phyloP scores from a whole-genome alignment of 2,797 vertebrate species.

The Acipenser oxyrinchus region DNA sequence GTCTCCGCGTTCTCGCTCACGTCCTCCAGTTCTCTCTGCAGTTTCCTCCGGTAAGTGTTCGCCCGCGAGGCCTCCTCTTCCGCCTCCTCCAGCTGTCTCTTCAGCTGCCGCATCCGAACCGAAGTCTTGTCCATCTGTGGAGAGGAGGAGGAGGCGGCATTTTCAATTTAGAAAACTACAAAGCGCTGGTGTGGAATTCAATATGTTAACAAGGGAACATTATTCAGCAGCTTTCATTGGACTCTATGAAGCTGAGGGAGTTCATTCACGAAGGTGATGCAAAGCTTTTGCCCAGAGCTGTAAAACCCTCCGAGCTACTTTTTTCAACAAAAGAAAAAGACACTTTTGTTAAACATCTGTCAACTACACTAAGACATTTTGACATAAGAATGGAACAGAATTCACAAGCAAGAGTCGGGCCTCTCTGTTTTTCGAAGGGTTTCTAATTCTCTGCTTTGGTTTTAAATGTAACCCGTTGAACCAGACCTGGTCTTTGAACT shows the following conservation, averaged over 20 bases:
- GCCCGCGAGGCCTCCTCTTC: constrained; percentile 84
- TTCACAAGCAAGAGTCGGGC: constrained; percentile 4
- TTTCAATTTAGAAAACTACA: neutral
- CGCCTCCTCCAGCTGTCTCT: constrained; percentile 83
- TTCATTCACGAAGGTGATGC: no score
- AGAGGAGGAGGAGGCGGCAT: neutral
- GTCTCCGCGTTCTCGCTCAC: constrained; percentile 72
- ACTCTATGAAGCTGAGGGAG: no score
- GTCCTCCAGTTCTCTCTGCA: constrained; percentile 83
- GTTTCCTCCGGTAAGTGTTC: constrained; percentile 76
- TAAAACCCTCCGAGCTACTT: constrained; percentile 24
- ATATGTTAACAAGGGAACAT: no score
- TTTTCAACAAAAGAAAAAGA: neutral
- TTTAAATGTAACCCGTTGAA: neutral
- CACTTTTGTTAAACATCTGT: neutral
- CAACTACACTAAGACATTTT: neutral
- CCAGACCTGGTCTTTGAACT: constrained; percentile 76
- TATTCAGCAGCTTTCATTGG: no score
- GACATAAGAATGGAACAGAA: constrained; percentile 6
- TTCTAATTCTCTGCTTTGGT: neutral
- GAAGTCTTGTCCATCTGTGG: constrained; percentile 78
- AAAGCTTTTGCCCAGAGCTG: constrained; percentile 4
- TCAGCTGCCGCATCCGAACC: constrained; percentile 79
- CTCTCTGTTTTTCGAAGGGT: constrained; percentile 29
- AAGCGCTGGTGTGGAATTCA: neutral